These are phyloP conservation scores for Pocillopora verrucosa DNA, from an alignment of 64 coral and sea anemone species.

Conservation along the genomic window DNA sequence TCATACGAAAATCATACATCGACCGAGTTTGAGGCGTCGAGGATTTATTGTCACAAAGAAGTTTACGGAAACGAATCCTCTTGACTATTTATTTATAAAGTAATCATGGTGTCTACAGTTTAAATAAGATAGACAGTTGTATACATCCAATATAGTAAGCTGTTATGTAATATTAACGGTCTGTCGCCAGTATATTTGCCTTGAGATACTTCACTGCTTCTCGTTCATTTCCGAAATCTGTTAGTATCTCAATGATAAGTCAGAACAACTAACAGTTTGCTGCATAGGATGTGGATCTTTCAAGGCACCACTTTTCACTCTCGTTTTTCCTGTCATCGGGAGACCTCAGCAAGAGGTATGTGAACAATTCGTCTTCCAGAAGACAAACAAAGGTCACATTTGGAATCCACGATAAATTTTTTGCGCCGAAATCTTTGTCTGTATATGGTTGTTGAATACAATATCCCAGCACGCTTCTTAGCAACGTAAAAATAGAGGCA, in stretches of 20 bases:
- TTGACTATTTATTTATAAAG: neutral
- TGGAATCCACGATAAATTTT: neutral
- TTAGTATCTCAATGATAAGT: constrained; percentile 10
- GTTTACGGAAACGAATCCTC: constrained; percentile 10
- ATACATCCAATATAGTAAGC: neutral
- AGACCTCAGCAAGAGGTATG: neutral
- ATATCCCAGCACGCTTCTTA: neutral
- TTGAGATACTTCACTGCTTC: neutral
- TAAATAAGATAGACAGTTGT: neutral
- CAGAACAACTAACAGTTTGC: neutral
- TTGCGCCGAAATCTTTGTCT: neutral
- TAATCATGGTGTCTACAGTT: neutral
- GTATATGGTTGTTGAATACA: neutral
- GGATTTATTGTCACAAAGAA: neutral
- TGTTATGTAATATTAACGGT: constrained; percentile 7
- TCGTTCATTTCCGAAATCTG: constrained; percentile 11
- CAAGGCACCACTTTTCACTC: neutral
- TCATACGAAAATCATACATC: neutral
- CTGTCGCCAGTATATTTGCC: neutral
- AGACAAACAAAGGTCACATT: neutral
- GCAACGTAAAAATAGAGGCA: neutral
- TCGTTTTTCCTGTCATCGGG: neutral
- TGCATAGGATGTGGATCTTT: neutral
- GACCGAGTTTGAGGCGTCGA: too few species aligned
- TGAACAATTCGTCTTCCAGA: neutral